A percentile compares a stretch with the other conserved stretches of the same genome.
phyloP scores from a whole-genome alignment of 1,140 invertebrate genomes.

The Epicauta chinensis region DNA sequence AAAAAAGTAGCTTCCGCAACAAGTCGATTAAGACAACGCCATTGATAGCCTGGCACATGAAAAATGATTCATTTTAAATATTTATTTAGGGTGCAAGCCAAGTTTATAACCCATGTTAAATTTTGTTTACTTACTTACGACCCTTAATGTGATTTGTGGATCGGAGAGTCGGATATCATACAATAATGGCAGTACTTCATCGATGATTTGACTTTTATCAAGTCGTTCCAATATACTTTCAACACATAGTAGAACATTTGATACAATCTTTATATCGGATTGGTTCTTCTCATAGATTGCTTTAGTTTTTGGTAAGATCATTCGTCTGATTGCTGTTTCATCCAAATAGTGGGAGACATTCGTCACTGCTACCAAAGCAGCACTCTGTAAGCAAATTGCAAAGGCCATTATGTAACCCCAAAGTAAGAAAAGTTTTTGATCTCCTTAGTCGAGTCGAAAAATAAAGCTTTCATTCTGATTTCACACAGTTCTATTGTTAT shows the following conservation, averaged over 20 bases:
- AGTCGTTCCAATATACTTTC: constrained; percentile 76
- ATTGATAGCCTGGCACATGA: too few species aligned
- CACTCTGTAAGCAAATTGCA: constrained; percentile 61
- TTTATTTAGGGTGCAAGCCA: too few species aligned
- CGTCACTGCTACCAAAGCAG: constrained; percentile 82
- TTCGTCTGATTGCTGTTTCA: constrained; percentile 71
- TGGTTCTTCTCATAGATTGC: constrained; percentile 81
- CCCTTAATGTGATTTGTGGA: constrained; percentile 69
- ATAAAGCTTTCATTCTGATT: too few species aligned
- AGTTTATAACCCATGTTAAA: background rate
- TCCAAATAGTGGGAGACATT: constrained; percentile 82
- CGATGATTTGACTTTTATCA: constrained; percentile 82
- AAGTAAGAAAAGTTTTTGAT: too few species aligned
- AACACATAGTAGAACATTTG: constrained; percentile 68
- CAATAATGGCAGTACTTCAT: constrained; percentile 88
- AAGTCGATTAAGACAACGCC: too few species aligned
- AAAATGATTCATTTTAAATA: too few species aligned
- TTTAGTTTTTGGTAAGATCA: constrained; percentile 84
- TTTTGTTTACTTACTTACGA: constrained; percentile 68
- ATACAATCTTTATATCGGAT: constrained; percentile 67
- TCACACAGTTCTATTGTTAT: too few species aligned
- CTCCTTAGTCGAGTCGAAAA: too few species aligned
- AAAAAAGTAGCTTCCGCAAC: too few species aligned
- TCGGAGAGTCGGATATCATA: constrained; percentile 81
- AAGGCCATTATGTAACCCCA: background rate